Evolutionary conservation across 2,888 invertebrate species (phyloP).

Genomic region (Melipona bicolor): DNA sequence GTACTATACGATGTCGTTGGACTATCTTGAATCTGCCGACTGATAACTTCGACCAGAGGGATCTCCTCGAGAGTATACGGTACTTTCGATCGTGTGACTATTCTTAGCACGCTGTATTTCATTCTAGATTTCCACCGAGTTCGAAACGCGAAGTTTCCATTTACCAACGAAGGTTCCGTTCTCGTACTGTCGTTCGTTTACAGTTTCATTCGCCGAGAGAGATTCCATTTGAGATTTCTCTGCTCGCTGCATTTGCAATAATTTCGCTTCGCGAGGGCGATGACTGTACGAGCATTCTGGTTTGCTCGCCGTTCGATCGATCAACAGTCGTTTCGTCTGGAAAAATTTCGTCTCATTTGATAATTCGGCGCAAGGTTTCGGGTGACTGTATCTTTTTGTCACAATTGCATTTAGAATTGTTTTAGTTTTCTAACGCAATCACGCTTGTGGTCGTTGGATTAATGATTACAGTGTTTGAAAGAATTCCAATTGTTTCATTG

Average conservation of each 20-base stretch:
- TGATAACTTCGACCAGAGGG: conserved; percentile 6
- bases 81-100: conserved; percentile 12
- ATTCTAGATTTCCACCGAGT: neutral
- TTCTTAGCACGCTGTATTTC: neutral
- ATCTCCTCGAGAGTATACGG: conserved; percentile 6
- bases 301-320: neutral
- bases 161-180: too few species aligned
- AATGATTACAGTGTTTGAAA: neutral
- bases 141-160: neutral
- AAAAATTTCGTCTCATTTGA: too few species aligned
- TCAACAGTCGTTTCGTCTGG: neutral
- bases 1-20: conserved; percentile 25
- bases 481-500: too few species aligned
- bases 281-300: neutral
- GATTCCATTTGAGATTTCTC: conserved; percentile 21
- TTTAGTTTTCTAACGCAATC: neutral
- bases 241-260: neutral
- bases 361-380: too few species aligned
- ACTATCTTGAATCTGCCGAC: conserved; percentile 47
- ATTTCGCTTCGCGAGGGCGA: neutral
- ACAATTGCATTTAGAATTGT: neutral
- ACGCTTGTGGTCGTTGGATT: neutral
- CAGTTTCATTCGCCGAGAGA: neutral
- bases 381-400: neutral
- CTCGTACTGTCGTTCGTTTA: neutral